Conservation (phyloP, 2,113 vertebrate species). For the Puffinus mauretanicus region DNA sequence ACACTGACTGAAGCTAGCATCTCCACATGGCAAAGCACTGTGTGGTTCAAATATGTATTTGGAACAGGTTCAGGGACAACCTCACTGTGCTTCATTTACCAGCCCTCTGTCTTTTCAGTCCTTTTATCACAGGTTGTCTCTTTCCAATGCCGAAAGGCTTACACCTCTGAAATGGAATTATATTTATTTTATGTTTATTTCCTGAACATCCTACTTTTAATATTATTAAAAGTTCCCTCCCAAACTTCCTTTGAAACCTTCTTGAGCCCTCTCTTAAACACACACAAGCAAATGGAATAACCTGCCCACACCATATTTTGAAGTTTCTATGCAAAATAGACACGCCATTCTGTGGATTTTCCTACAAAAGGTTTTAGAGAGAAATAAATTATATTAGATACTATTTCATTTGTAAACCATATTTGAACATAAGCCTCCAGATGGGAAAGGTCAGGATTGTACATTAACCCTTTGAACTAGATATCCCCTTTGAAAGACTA, state of each 20-base stretch:
- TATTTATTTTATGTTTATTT: background rate
- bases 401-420: constrained; percentile 9
- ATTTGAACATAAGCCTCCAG: constrained; percentile 36
- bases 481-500: constrained; percentile 41
- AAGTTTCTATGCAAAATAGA: background rate
- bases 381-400: constrained; percentile 36
- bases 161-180: background rate
- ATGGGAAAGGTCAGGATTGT: constrained; percentile 35
- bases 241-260: background rate
- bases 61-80: background rate
- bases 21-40: background rate
- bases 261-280: background rate
- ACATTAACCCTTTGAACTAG: constrained; percentile 51
- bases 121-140: background rate
- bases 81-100: background rate
- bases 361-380: background rate
- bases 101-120: background rate
- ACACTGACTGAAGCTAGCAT: background rate
- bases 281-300: background rate
- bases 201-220: background rate
- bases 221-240: background rate
- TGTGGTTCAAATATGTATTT: background rate
- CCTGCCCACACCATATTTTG: background rate
- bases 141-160: background rate
- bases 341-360: background rate